Conservation (phyloP, 2,888 invertebrate genomes). For the Charanyca ferruginea region DNA sequence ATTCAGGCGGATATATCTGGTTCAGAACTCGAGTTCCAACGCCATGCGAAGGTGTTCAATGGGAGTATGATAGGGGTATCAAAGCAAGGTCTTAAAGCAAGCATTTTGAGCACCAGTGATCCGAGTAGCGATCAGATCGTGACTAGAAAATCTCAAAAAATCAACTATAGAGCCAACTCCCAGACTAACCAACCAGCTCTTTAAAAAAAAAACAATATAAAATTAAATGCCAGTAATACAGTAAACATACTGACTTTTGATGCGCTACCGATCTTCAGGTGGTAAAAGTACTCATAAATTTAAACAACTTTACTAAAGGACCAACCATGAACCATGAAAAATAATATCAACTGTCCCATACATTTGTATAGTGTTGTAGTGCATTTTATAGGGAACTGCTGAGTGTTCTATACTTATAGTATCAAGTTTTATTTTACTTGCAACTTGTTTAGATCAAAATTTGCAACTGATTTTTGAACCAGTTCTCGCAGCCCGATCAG, state of each 20-base stretch:
- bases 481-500: no score
- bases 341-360: no score
- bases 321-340: no score
- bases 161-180: neutral
- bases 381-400: no score
- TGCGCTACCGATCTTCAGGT: no score
- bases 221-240: neutral
- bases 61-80: neutral
- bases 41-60: neutral
- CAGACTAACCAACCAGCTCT: neutral
- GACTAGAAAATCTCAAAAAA: neutral
- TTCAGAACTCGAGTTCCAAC: neutral
- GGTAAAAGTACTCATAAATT: no score
- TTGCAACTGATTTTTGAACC: no score
- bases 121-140: neutral
- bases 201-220: neutral
- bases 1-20: neutral
- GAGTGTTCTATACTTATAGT: no score
- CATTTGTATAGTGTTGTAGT: no score
- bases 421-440: no score
- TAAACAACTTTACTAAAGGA: no score
- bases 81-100: slow-evolving; percentile 9
- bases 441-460: no score
- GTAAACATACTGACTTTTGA: neutral
- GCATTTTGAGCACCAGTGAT: neutral